Conservation (phyloP, 2,888 invertebrate genomes). For the Orthonychiurus folsomi region DNA sequence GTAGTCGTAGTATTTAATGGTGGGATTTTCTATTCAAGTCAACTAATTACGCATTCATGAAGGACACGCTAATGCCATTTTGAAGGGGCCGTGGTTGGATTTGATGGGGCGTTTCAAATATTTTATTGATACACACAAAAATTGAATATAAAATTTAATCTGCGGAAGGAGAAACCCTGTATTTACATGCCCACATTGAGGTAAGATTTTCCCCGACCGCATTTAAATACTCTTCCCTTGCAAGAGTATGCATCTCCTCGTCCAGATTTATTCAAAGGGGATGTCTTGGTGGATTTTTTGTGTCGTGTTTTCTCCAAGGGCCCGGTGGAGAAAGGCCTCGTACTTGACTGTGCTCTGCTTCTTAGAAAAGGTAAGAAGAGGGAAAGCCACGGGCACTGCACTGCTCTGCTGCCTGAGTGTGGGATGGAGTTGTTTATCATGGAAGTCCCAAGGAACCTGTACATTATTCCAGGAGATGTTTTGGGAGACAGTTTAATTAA, state of each 20-base stretch:
- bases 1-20: background rate
- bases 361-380: background rate
- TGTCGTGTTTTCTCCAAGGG: background rate
- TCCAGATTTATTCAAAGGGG: too few species aligned
- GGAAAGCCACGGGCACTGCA: slow-evolving; percentile 21
- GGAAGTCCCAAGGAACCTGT: slow-evolving; percentile 40
- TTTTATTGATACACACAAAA: too few species aligned
- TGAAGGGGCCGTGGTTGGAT: too few species aligned
- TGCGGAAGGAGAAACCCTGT: too few species aligned
- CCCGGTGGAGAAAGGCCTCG: background rate
- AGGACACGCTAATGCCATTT: background rate
- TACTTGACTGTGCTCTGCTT: too few species aligned
- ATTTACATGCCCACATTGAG: too few species aligned
- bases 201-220: too few species aligned
- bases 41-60: background rate
- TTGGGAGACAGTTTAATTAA: slow-evolving; percentile 41
- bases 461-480: slow-evolving; percentile 36
- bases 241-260: too few species aligned
- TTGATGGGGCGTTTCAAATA: too few species aligned
- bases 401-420: slow-evolving; percentile 33
- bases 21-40: background rate
- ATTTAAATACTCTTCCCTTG: too few species aligned
- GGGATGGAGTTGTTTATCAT: slow-evolving; percentile 38
- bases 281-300: background rate
- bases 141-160: too few species aligned